Evolutionary conservation across 2,113 vertebrate species (phyloP), one percentile per base, ranked within the genome.

Genomic region (Suricata suricatta): DNA sequence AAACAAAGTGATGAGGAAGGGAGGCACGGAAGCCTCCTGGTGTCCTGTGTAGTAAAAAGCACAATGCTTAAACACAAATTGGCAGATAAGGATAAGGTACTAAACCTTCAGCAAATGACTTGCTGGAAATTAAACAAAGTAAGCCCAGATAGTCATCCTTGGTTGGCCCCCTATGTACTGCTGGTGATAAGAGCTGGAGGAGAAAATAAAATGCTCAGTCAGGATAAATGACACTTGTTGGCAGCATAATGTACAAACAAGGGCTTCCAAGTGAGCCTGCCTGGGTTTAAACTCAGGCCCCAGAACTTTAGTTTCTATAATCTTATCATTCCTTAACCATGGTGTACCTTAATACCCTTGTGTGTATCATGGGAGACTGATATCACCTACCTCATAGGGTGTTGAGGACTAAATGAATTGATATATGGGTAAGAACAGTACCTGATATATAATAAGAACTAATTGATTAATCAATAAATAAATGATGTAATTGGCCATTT

Each of bases 121-220:
- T 84, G 44, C 2, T 93, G 68, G 57, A 92, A 94, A 86, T 57
- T 63, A 91, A 72, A 94, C n/a, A 83, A 92, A 83, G 63, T 80
- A 74, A 94, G 66, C 68, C 13, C 74, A 47, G 57, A 93, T 17
- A 69, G 35, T 60, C 69, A 89, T 38, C 50, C 27, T 72, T 15
- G 10, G 21, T 66, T 82, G 79, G 41, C 44, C 44, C 54, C 35
- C 64, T 47, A 74, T 47, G 52, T 71, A 80, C n/a, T 38, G 8
- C 33, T 38, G 35, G 35, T 33, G 54, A 84, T 57, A 66, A 92
- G 86, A 63, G 35, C 19, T 54, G 2, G 29, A 81, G 74, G 11
- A 77, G 79, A 72, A 82, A 69, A 88, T 54, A 88, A 95, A 93
- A 84, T 63, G 38, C 9, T 88, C 74, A 74, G 57, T 60, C 4